phyloP scores from a whole-genome alignment of 2,113 vertebrate species.

The Phyllostomus discolor region DNA sequence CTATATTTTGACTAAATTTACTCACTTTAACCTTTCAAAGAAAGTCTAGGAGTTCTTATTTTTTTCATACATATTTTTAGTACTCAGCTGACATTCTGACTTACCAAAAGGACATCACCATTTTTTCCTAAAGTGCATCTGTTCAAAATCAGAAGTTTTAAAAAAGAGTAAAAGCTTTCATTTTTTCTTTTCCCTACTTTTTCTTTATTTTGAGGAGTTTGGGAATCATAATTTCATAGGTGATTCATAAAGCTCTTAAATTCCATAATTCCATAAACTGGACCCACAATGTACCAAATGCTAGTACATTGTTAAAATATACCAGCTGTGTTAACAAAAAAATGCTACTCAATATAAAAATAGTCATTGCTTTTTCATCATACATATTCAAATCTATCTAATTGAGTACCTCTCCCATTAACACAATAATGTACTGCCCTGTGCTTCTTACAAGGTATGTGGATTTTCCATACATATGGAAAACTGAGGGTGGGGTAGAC shows the following conservation, averaged over 20 bases:
- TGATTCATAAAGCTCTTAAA: conserved; percentile 46
- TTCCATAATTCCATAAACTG: conserved; percentile 19
- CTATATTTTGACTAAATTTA: conserved; percentile 84
- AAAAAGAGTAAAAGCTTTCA: conserved; percentile 75
- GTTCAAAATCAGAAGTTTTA: conserved; percentile 75
- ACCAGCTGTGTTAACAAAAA: not conserved
- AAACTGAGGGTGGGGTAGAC: too few species aligned
- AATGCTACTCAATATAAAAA: not conserved
- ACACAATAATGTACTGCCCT: not conserved
- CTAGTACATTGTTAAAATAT: not conserved
- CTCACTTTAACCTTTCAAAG: conserved; percentile 83
- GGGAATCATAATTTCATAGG: conserved; percentile 57
- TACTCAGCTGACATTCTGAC: conserved; percentile 82
- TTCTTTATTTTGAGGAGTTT: conserved; percentile 48
- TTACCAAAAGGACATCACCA: conserved; percentile 81
- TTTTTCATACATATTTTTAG: conserved; percentile 47
- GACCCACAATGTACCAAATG: not conserved
- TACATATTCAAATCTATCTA: not conserved
- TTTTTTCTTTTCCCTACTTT: conserved; percentile 52
- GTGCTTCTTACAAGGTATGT: not conserved
- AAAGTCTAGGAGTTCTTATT: conserved; percentile 75
- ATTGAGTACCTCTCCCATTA: not conserved
- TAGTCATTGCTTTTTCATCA: not conserved
- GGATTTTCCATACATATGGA: too few species aligned
- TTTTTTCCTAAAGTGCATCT: conserved; percentile 77